These are phyloP conservation scores for Urocolius indicus DNA, from an alignment of 2,113 vertebrate genomes.

Conservation along the genomic window DNA sequence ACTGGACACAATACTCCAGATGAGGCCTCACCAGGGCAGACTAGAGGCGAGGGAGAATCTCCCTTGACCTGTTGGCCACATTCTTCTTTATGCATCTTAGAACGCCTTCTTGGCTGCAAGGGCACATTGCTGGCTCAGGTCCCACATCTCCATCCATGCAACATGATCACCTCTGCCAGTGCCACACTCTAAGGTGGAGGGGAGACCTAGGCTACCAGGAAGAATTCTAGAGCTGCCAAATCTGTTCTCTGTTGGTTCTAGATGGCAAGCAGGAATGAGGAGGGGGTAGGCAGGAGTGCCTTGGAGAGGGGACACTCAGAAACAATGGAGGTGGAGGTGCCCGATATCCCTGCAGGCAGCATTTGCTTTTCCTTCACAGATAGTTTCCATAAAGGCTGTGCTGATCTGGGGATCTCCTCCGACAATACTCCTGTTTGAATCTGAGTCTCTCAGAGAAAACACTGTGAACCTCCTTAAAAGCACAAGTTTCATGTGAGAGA, in stretches of 20 bases:
- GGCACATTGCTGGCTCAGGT: not conserved
- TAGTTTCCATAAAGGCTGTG: not conserved
- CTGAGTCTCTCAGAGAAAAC: fast-evolving
- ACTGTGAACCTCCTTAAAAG: not conserved
- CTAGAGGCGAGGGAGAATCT: too few relatives aligned
- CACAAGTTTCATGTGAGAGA: not conserved
- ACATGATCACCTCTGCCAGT: not conserved
- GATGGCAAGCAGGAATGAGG: not conserved
- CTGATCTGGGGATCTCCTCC: not conserved
- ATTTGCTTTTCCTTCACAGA: fast-evolving
- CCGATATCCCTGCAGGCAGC: not conserved
- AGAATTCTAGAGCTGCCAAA: not conserved
- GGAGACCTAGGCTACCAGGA: not conserved
- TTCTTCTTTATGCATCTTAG: too few relatives aligned
- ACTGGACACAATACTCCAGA: too few relatives aligned
- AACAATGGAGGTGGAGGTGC: not conserved
- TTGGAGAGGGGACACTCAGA: not conserved
- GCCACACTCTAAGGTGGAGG: too few relatives aligned
- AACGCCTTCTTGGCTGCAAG: too few relatives aligned
- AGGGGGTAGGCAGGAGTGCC: not conserved
- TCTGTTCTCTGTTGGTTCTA: not conserved
- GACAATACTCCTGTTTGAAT: not conserved
- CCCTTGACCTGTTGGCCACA: too few relatives aligned
- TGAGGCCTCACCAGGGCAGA: too few relatives aligned
- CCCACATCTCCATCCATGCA: not conserved